Conservation (phyloP, 2,888 invertebrate species). For the Diarsia dahlii region DNA sequence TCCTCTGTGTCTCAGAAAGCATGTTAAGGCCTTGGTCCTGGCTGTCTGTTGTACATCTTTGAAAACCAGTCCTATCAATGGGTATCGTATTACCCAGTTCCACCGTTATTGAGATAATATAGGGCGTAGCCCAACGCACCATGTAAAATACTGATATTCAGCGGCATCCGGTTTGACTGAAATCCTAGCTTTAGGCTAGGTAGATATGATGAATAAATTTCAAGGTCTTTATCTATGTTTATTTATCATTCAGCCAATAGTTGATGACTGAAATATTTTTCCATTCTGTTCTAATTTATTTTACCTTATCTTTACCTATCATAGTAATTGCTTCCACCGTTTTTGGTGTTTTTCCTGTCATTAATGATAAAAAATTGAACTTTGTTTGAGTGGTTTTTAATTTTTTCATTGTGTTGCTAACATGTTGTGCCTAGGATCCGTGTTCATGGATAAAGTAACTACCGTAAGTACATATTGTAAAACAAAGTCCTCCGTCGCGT, state of each 20-base stretch:
- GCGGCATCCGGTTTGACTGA: too few species aligned
- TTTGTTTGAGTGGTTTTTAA: background rate
- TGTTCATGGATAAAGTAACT: background rate
- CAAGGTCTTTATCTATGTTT: slow-evolving; percentile 16
- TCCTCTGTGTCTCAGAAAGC: too few species aligned
- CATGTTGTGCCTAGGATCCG: slow-evolving; percentile 23
- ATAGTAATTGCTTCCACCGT: slow-evolving; percentile 40
- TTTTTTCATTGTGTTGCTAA: slow-evolving; percentile 2
- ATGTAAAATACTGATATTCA: too few species aligned
- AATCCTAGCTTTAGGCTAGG: too few species aligned
- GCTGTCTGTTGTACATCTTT: too few species aligned
- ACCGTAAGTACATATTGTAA: slow-evolving; percentile 17
- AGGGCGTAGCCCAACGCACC: too few species aligned
- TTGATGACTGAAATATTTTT: slow-evolving; percentile 25
- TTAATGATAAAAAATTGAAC: slow-evolving; percentile 18
- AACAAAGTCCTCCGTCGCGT: too few species aligned
- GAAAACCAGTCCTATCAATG: too few species aligned
- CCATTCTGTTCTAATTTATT: slow-evolving; percentile 26
- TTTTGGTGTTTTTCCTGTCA: slow-evolving; percentile 41
- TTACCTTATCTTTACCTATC: slow-evolving; percentile 29
- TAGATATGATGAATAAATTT: background rate
- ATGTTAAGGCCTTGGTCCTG: too few species aligned
- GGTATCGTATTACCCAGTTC: too few species aligned
- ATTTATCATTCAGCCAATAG: slow-evolving; percentile 4
- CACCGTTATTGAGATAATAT: too few species aligned